These are phyloP conservation scores for Darevskia mixta DNA, from an alignment of 2,797 vertebrate species.

Conservation along the genomic window DNA sequence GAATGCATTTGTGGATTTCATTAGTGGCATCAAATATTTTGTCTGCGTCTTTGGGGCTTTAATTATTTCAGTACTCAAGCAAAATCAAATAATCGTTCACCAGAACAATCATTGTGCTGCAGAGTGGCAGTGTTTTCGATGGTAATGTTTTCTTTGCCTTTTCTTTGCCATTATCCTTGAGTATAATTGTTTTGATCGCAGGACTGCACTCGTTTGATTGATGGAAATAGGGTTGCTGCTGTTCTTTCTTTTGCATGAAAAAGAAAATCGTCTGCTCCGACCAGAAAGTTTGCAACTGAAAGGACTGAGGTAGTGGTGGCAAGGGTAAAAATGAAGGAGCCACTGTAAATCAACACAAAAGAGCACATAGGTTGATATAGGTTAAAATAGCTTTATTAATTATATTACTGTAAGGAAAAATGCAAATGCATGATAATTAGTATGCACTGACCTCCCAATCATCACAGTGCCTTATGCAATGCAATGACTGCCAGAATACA, in stretches of 20 bases:
- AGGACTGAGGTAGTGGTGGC: background rate
- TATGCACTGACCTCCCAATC: background rate
- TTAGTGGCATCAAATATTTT: constrained; percentile 15
- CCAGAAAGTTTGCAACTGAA: background rate
- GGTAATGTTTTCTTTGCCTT: background rate
- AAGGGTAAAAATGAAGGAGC: background rate
- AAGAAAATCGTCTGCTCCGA: background rate
- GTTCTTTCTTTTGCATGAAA: background rate
- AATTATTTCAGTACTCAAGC: constrained; percentile 18
- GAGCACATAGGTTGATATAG: background rate
- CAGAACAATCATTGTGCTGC: background rate
- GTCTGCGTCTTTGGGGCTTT: background rate
- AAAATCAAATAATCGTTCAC: background rate
- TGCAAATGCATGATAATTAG: background rate
- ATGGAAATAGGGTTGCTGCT: background rate
- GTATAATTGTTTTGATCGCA: fast-evolving
- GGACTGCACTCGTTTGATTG: background rate
- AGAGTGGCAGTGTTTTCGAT: background rate
- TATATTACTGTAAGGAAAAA: background rate
- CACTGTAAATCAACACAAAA: background rate
- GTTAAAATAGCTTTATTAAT: background rate
- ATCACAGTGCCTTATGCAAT: background rate
- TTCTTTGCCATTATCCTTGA: background rate
- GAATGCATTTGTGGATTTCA: background rate
- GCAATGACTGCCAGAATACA: background rate